Evolutionary conservation across 2,113 vertebrate species (phyloP).

Genomic region (Hippocampus mohnikei): DNA sequence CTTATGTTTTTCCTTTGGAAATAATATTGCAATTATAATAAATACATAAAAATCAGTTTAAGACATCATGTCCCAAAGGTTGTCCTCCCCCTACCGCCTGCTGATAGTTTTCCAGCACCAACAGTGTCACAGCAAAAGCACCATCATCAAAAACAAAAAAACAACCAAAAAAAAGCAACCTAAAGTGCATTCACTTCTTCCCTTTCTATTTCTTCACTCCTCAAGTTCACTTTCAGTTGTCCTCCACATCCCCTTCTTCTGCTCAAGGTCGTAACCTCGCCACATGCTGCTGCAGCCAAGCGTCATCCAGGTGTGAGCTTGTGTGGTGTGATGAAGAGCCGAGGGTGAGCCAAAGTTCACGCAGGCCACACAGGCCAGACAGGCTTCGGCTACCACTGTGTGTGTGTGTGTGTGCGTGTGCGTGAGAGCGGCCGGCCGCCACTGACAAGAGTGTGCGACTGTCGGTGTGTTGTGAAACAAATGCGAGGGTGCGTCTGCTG

Average conservation of each 20-base stretch:
- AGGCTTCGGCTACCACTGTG: conserved; percentile 2
- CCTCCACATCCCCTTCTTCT: not conserved
- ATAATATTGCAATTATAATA: no score
- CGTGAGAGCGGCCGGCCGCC: conserved; percentile 30
- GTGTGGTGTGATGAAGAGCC: conserved; percentile 37
- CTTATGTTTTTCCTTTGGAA: no score
- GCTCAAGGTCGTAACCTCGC: conserved; percentile 35
- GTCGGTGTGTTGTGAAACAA: conserved; percentile 67
- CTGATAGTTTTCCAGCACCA: not conserved
- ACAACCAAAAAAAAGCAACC: not conserved
- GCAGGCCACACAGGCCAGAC: conserved; percentile 38
- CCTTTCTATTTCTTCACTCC: not conserved
- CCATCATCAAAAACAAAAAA: not conserved
- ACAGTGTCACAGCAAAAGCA: not conserved
- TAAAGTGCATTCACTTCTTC: not conserved
- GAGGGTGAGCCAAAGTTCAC: conserved; percentile 65
- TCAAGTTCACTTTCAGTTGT: not conserved
- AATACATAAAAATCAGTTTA: not conserved
- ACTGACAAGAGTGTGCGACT: conserved; percentile 53
- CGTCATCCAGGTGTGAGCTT: conserved; percentile 50
- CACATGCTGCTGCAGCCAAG: conserved; percentile 32
- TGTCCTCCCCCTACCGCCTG: not conserved
- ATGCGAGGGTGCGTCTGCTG: conserved; percentile 56
- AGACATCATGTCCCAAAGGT: not conserved
- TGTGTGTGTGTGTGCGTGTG: conserved; percentile 15